These are phyloP conservation scores for Priocnemis perturbator DNA, from an alignment of 2,888 invertebrate genomes.

Conservation along the genomic window DNA sequence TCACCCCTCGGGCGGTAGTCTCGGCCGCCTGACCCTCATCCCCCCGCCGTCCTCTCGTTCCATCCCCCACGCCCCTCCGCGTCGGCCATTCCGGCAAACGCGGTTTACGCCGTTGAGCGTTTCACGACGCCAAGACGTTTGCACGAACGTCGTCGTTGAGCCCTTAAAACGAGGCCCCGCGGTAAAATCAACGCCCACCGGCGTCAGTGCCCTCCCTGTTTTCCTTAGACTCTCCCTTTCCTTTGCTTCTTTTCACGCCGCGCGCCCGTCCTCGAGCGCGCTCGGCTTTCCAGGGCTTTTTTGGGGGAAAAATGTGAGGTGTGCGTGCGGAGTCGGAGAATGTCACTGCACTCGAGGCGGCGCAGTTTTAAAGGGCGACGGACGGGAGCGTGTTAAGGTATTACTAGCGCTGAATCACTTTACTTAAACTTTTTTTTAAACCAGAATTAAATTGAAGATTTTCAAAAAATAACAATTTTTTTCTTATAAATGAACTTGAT, in stretches of 20 bases:
- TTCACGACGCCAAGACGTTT: slow-evolving; percentile 34
- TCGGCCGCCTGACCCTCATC: slow-evolving; percentile 17
- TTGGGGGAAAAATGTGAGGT: no score
- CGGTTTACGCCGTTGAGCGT: slow-evolving; percentile 52
- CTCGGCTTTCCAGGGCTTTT: no score
- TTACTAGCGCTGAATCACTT: no score
- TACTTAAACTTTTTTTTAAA: no score
- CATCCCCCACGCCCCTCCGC: slow-evolving; percentile 35
- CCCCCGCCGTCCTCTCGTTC: slow-evolving; percentile 16
- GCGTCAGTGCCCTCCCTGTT: neutral
- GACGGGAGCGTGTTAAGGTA: no score
- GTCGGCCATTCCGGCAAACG: slow-evolving; percentile 54
- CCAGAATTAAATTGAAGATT: no score
- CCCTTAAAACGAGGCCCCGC: slow-evolving; percentile 8
- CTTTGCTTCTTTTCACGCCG: neutral
- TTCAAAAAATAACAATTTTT: no score
- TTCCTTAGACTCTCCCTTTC: no score
- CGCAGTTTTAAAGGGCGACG: no score
- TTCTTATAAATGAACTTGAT: no score
- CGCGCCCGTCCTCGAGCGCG: neutral
- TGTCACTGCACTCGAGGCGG: no score
- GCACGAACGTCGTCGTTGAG: slow-evolving; percentile 14
- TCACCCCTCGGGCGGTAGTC: slow-evolving; percentile 25
- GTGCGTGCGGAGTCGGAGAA: no score
- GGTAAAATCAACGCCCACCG: neutral